These are phyloP conservation scores for Sycophila sp. DNA, from an alignment of 1,140 invertebrate species.

Conservation along the genomic window DNA sequence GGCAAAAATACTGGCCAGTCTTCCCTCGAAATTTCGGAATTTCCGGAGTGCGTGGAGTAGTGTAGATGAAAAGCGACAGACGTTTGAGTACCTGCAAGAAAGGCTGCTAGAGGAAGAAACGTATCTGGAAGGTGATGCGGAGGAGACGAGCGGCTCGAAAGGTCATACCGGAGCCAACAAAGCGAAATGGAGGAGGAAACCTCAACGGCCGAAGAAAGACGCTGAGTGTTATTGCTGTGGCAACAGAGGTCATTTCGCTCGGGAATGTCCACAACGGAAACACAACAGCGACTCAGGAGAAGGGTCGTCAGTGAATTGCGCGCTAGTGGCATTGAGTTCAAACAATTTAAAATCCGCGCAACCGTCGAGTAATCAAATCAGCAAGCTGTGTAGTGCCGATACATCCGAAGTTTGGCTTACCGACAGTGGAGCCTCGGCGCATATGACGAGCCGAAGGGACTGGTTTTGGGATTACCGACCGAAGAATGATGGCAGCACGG, in stretches of 20 bases:
- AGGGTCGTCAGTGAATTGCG: background rate
- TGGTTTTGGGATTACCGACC: too few species aligned
- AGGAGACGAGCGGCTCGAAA: background rate
- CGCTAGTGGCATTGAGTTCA: background rate
- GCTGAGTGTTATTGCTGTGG: background rate
- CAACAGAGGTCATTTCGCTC: background rate
- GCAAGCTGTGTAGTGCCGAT: background rate
- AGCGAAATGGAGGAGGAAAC: background rate
- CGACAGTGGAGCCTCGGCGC: background rate
- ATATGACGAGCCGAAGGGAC: background rate
- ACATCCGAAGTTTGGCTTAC: background rate
- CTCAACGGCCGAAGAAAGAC: background rate
- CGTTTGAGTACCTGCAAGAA: background rate
- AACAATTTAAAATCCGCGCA: background rate
- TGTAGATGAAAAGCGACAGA: background rate
- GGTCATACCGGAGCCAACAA: background rate
- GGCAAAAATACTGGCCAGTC: constrained; percentile 12
- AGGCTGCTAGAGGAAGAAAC: background rate
- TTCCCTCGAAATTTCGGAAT: constrained; percentile 5
- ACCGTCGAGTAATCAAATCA: background rate
- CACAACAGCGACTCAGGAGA: background rate
- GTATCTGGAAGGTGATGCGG: background rate
- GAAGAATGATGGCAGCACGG: too few species aligned
- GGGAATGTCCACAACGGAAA: background rate
- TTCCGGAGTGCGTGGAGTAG: constrained; percentile 17